Conservation (phyloP, 2,113 vertebrate species). For the Dipodomys merriami region DNA sequence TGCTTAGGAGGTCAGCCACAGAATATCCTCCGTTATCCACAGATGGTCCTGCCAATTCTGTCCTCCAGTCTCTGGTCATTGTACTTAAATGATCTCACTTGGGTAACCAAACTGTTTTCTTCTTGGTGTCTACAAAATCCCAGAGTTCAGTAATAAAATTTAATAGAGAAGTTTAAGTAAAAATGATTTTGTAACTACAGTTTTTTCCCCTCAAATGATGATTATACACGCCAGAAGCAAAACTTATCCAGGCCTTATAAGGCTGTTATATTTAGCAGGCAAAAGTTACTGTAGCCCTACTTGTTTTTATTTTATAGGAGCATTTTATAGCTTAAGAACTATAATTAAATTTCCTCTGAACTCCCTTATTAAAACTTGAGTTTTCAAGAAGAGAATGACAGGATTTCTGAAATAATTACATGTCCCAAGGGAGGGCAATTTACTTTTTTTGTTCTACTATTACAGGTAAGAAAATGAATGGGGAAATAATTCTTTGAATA, state of each 20-base stretch:
- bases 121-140: not conserved
- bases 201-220: not conserved
- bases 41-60: not conserved
- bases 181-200: not conserved
- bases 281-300: constrained; percentile 30
- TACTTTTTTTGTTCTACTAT: constrained; percentile 40
- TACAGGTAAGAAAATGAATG: constrained; percentile 26
- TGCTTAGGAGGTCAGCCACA: not conserved
- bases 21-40: not conserved
- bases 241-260: not conserved
- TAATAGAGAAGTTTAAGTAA: not conserved
- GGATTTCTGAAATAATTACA: constrained; percentile 56
- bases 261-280: not conserved
- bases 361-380: constrained; percentile 54
- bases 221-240: not conserved
- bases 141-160: not conserved
- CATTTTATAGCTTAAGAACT: constrained; percentile 47
- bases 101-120: not conserved
- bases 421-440: constrained; percentile 6
- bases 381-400: constrained; percentile 54
- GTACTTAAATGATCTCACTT: not conserved
- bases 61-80: not conserved
- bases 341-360: constrained; percentile 71
- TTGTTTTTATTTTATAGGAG: constrained; percentile 47
- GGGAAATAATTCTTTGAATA: not conserved